phyloP scores from a whole-genome alignment of 37 sponge, comb jelly and placozoan species.

The Chondrosia reniformis region DNA sequence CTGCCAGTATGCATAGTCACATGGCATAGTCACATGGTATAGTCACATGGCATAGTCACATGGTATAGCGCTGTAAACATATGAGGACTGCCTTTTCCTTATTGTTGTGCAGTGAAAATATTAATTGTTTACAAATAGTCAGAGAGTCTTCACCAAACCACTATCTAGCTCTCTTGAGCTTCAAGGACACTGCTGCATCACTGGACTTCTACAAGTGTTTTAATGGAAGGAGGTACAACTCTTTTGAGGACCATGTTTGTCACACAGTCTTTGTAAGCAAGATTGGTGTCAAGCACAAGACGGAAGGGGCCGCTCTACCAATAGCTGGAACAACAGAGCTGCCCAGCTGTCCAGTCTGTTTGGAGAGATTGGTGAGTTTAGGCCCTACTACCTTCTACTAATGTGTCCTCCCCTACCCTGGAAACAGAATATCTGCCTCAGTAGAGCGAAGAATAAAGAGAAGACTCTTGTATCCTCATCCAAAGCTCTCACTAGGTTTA shows the following conservation, averaged over 20 bases:
- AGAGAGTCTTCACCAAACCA: slow-evolving; percentile 88
- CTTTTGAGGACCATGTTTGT: slow-evolving; percentile 66
- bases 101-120: slow-evolving; percentile 27
- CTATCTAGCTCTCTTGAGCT: slow-evolving; percentile 82
- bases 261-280: slow-evolving; percentile 53
- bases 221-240: slow-evolving; percentile 66
- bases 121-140: slow-evolving; percentile 66
- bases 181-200: slow-evolving; percentile 49
- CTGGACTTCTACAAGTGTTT: slow-evolving; percentile 49
- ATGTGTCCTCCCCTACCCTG: too few relatives aligned
- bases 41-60: too few relatives aligned
- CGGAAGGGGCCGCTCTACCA: slow-evolving; percentile 41
- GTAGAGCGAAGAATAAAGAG: too few relatives aligned
- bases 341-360: slow-evolving; percentile 94
- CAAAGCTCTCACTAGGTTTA: too few relatives aligned
- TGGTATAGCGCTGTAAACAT: too few relatives aligned
- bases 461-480: too few relatives aligned
- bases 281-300: slow-evolving; percentile 48
- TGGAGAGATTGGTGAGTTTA: slow-evolving; percentile 72
- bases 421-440: too few relatives aligned
- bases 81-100: too few relatives aligned
- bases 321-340: slow-evolving; percentile 66
- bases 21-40: too few relatives aligned
- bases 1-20: too few relatives aligned
- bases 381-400: too few relatives aligned